phyloP scores from a whole-genome alignment of 2,888 invertebrate species.

The Epinotia bilunana region DNA sequence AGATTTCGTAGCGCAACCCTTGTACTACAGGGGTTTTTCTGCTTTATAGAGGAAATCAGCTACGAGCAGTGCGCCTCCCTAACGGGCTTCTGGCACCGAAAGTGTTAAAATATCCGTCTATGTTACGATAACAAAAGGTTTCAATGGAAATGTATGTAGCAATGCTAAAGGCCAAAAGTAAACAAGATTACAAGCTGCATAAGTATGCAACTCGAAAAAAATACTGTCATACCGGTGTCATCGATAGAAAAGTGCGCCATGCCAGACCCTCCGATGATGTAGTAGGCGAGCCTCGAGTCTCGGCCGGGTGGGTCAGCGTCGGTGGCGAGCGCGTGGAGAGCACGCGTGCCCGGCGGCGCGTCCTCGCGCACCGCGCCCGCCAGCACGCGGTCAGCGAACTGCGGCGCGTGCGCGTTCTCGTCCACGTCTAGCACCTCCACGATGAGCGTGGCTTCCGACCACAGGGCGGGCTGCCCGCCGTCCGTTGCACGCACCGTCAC shows the following conservation, averaged over 20 bases:
- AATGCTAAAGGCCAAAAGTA: too few relatives aligned
- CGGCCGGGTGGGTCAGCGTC: conserved; percentile 93
- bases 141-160: too few relatives aligned
- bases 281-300: conserved; percentile 93
- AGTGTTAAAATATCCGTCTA: too few relatives aligned
- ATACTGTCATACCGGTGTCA: conserved; percentile 87
- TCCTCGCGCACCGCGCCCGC: conserved; percentile 92
- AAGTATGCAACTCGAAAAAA: too few relatives aligned
- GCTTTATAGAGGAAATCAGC: too few relatives aligned
- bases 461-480: conserved; percentile 91
- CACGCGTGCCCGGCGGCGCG: conserved; percentile 89
- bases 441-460: conserved; percentile 91
- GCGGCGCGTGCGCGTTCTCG: conserved; percentile 94
- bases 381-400: conserved; percentile 92
- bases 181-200: too few relatives aligned
- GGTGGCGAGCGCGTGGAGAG: conserved; percentile 90
- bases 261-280: conserved; percentile 94
- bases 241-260: conserved; percentile 96
- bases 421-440: conserved; percentile 97
- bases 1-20: too few relatives aligned
- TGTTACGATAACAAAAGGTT: too few relatives aligned
- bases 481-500: conserved; percentile 94
- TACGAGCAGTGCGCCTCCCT: too few relatives aligned
- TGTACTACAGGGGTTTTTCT: too few relatives aligned
- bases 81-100: too few relatives aligned